Evolutionary conservation across 2,888 invertebrate genomes (phyloP).

Genomic region (Camptogramma bilineatum): DNA sequence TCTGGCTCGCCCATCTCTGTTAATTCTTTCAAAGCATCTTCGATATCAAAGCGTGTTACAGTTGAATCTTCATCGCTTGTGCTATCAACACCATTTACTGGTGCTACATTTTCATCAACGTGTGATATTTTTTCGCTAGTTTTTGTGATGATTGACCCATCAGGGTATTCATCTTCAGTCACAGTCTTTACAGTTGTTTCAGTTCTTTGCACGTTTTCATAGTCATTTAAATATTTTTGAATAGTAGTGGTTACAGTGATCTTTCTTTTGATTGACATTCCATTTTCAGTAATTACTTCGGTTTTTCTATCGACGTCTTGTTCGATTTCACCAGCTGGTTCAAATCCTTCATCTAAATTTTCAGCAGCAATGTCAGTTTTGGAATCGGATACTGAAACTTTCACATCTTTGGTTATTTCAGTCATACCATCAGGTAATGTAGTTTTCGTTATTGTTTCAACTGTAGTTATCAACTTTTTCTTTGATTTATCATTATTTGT

Average conservation of each 20-base stretch:
- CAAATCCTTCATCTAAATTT: constrained; percentile 58
- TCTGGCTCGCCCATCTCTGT: constrained; percentile 51
- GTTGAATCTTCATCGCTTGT: constrained; percentile 40
- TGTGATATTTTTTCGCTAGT: constrained; percentile 73
- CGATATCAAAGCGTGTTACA: constrained; percentile 23
- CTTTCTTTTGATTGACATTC: constrained; percentile 63
- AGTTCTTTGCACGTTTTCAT: constrained; percentile 57
- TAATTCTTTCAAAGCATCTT: constrained; percentile 46
- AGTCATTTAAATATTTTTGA: constrained; percentile 59
- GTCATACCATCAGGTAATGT: constrained; percentile 68
- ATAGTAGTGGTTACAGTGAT: constrained; percentile 62
- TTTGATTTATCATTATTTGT: constrained; percentile 61
- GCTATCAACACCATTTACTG: constrained; percentile 38
- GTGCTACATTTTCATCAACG: constrained; percentile 57
- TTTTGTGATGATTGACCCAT: constrained; percentile 71
- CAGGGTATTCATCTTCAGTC: constrained; percentile 73
- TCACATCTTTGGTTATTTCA: constrained; percentile 75
- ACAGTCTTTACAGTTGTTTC: constrained; percentile 67
- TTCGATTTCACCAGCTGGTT: constrained; percentile 56
- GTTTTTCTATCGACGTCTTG: constrained; percentile 56
- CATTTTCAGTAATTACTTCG: constrained; percentile 62
- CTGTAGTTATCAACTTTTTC: constrained; percentile 73
- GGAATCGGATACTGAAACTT: constrained; percentile 71
- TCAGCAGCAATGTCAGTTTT: constrained; percentile 50
- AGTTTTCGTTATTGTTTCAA: constrained; percentile 74